Evolutionary conservation across 2,113 vertebrate genomes (phyloP).

Genomic region (Caranx ignobilis): DNA sequence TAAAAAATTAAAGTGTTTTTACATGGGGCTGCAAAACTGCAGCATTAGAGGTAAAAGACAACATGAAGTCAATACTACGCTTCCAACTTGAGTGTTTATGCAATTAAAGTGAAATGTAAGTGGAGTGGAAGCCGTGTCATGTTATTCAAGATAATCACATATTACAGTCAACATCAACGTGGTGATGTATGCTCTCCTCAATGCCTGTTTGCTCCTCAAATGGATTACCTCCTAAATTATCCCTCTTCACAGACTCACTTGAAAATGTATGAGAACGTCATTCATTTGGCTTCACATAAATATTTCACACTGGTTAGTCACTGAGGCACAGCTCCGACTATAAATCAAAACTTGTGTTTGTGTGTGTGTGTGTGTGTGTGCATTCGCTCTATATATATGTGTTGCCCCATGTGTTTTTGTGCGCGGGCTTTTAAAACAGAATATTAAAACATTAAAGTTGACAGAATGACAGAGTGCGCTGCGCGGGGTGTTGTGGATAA

Average conservation of each 20-base stretch:
- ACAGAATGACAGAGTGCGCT: constrained; percentile 65
- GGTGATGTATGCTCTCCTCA: constrained; percentile 24
- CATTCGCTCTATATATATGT: constrained; percentile 1
- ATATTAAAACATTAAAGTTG: constrained; percentile 75
- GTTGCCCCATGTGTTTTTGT: constrained; percentile 27
- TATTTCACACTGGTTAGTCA: constrained; percentile 61
- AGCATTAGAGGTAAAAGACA: neutral
- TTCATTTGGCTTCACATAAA: constrained; percentile 61
- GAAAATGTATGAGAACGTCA: constrained; percentile 58
- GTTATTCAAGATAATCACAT: constrained; percentile 31
- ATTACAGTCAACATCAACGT: constrained; percentile 34
- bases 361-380: constrained; percentile 7
- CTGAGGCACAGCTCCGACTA: constrained; percentile 45
- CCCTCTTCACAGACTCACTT: constrained; percentile 55
- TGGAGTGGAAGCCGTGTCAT: constrained; percentile 8
- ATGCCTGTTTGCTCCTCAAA: constrained; percentile 38
- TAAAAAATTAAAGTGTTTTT: neutral
- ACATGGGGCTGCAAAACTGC: neutral
- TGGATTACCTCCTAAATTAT: constrained; percentile 53
- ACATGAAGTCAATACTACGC: neutral
- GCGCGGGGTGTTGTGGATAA: constrained; percentile 64
- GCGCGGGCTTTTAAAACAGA: constrained; percentile 58
- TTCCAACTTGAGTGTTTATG: neutral
- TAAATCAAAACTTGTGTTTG: constrained; percentile 62
- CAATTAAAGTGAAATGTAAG: neutral